Evolutionary conservation across 2,797 vertebrate species (phyloP).

Genomic region (Enteromius viviparus): DNA sequence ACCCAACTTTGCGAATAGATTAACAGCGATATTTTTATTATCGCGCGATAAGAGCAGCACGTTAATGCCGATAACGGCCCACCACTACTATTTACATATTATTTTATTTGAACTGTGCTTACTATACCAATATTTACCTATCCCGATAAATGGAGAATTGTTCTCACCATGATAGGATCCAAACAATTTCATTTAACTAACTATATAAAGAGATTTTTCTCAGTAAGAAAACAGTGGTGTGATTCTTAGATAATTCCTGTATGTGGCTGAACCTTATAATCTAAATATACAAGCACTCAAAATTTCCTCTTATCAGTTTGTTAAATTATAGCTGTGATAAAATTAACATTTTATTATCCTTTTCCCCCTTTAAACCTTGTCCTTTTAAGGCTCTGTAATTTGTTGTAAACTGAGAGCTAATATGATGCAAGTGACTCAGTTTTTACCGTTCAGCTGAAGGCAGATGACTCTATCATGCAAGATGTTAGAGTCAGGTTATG

Average conservation of each 20-base stretch:
- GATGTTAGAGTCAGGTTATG: not conserved
- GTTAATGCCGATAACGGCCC: too few species aligned
- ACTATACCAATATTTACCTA: not conserved
- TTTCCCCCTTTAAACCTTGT: not conserved
- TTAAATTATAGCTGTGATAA: not conserved
- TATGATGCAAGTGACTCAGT: not conserved
- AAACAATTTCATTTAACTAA: not conserved
- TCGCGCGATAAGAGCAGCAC: too few species aligned
- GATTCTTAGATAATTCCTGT: not conserved
- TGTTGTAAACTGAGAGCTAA: constrained; percentile 5
- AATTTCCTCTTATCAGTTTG: not conserved
- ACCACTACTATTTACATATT: not conserved
- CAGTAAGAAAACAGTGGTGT: not conserved
- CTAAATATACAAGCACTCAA: not conserved
- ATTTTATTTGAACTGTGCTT: not conserved
- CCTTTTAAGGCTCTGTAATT: not conserved
- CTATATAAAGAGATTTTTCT: not conserved
- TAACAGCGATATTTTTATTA: too few species aligned
- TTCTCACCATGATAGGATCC: not conserved
- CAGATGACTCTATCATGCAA: not conserved
- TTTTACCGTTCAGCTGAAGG: not conserved
- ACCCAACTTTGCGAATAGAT: too few species aligned
- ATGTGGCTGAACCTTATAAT: not conserved
- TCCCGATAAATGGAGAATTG: not conserved
- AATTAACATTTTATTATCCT: not conserved